phyloP scores from a whole-genome alignment of 2,888 invertebrate genomes.

The Frankliniella fusca region DNA sequence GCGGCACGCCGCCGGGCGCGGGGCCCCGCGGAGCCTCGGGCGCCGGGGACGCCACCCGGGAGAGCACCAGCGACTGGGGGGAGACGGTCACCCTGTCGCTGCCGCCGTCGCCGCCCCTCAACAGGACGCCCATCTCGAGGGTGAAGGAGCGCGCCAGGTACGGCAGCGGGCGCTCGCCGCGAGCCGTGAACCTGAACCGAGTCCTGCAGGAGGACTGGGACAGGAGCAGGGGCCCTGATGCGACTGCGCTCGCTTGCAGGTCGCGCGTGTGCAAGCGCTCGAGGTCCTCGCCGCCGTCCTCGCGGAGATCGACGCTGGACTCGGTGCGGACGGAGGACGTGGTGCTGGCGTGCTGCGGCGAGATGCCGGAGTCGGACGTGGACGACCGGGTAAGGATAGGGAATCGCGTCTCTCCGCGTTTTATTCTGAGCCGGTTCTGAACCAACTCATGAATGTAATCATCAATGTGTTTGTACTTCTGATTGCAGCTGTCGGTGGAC shows the following conservation, averaged over 20 bases:
- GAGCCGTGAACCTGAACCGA: background rate
- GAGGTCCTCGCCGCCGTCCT: conserved; percentile 58
- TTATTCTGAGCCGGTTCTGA: background rate
- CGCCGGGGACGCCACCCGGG: conserved; percentile 61
- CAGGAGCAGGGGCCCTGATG: background rate
- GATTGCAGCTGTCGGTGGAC: conserved; percentile 6
- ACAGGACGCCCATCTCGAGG: conserved; percentile 57
- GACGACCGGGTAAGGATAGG: conserved; percentile 4
- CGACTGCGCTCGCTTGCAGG: background rate
- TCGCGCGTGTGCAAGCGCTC: conserved; percentile 53
- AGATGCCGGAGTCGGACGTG: conserved; percentile 40
- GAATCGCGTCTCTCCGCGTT: too few species aligned
- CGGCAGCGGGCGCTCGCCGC: conserved; percentile 40
- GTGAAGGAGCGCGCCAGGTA: conserved; percentile 60
- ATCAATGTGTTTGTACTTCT: background rate
- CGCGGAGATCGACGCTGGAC: conserved; percentile 60
- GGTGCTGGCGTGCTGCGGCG: conserved; percentile 47
- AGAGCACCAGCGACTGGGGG: conserved; percentile 77
- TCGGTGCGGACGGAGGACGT: conserved; percentile 58
- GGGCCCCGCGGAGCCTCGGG: conserved; percentile 58
- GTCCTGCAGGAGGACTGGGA: background rate
- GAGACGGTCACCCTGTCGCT: conserved; percentile 59
- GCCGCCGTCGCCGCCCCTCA: conserved; percentile 63
- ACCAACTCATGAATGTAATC: background rate
- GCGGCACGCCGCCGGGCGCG: conserved; percentile 62